A percentile compares a stretch with the other conserved stretches of the same genome.
These are phyloP conservation scores for Bothrops jararaca DNA, from an alignment of 2,113 vertebrate genomes.

Conservation along the genomic window DNA sequence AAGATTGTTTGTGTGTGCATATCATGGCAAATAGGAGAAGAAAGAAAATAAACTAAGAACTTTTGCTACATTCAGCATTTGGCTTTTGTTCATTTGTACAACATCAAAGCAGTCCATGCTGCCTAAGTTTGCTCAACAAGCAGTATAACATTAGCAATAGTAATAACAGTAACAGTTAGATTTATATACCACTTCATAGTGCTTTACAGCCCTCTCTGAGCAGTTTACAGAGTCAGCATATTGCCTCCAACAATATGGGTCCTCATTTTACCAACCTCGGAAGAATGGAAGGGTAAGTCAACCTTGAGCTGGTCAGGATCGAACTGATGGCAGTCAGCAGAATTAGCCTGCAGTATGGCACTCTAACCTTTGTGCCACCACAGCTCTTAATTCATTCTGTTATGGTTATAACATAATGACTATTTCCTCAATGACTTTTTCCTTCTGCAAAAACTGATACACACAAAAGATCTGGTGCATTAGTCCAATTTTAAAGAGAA, in stretches of 20 bases:
- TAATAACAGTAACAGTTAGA: background rate
- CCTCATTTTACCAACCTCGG: background rate
- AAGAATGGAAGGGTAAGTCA: background rate
- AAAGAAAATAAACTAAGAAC: background rate
- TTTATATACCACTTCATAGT: background rate
- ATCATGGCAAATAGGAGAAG: background rate
- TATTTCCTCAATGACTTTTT: background rate
- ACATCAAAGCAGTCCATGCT: background rate
- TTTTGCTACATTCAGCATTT: background rate
- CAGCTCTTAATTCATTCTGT: background rate
- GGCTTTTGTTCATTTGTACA: background rate
- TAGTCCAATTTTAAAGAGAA: background rate
- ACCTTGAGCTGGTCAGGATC: background rate
- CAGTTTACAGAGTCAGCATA: background rate
- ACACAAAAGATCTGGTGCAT: background rate
- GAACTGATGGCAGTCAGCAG: background rate
- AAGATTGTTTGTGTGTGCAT: background rate
- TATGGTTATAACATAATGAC: background rate
- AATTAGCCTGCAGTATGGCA: background rate
- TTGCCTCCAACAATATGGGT: background rate
- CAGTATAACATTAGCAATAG: background rate
- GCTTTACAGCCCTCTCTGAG: background rate
- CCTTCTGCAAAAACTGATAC: background rate
- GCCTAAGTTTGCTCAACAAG: background rate
- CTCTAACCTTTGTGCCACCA: no score